phyloP scores from a whole-genome alignment of 37 sponge, comb jelly and placozoan species.

The Hormiphora californensis region DNA sequence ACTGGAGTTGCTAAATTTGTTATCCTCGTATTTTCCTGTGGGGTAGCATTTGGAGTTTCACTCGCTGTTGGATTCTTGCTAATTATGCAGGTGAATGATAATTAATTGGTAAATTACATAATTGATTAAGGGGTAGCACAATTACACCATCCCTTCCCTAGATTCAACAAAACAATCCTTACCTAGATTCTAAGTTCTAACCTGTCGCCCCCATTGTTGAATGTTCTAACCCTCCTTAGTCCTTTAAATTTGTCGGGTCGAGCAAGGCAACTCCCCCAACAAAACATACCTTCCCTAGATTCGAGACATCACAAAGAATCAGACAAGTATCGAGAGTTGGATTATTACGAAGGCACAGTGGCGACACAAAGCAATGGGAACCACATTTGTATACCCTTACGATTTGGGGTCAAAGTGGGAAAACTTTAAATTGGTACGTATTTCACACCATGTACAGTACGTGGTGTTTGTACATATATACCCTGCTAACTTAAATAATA shows the following conservation, averaged over 20 bases:
- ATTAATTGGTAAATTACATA: not conserved
- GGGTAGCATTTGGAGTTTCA: constrained; percentile 24
- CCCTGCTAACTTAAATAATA: no score
- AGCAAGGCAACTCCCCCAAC: no score
- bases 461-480: no score
- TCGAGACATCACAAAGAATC: not conserved
- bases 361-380: constrained; percentile 6
- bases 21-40: not conserved
- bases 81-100: constrained; percentile 4
- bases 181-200: no score
- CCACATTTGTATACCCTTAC: not conserved
- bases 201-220: no score
- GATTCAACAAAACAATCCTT: not conserved
- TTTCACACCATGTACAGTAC: no score
- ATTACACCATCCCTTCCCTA: not conserved
- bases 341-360: constrained; percentile 28
- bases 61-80: constrained; percentile 50
- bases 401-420: constrained; percentile 37
- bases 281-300: not conserved
- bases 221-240: no score
- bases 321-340: constrained; percentile 23
- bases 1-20: not conserved
- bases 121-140: no score
- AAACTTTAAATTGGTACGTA: no score
- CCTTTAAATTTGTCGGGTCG: no score